Conservation (phyloP, 2,888 invertebrate genomes). For the Ornithoptera alexandrae region DNA sequence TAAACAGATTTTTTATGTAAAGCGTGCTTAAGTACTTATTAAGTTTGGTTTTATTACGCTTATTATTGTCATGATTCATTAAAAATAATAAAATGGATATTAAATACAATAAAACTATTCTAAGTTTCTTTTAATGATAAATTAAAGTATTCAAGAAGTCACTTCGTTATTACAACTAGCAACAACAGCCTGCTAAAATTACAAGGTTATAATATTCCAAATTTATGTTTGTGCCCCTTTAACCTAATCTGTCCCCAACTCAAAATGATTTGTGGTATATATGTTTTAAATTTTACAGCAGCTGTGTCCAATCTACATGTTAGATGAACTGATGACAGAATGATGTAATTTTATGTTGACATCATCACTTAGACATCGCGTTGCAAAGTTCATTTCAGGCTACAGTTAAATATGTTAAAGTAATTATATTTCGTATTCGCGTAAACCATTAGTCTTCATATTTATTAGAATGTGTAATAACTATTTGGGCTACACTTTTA, state of each 20-base stretch:
- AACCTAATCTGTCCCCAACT: constrained; percentile 9
- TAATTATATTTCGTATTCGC: constrained; percentile 22
- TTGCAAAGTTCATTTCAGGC: constrained; percentile 45
- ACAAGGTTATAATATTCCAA: neutral
- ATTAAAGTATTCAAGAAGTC: neutral
- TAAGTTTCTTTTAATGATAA: no score
- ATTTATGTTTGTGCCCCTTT: constrained; percentile 5
- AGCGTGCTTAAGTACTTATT: no score
- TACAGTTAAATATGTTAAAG: constrained; percentile 37
- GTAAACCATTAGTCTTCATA: constrained; percentile 4
- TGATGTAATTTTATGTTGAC: constrained; percentile 55
- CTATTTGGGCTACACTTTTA: constrained; percentile 1
- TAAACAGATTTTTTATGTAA: no score
- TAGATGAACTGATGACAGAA: constrained; percentile 31
- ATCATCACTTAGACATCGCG: constrained; percentile 46
- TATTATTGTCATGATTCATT: no score
- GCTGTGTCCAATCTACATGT: constrained; percentile 18
- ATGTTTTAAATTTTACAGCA: constrained; percentile 26
- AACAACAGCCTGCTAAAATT: neutral
- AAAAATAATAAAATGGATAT: no score
- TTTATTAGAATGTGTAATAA: constrained; percentile 8
- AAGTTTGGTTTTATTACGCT: no score
- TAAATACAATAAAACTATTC: no score
- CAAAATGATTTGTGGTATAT: constrained; percentile 15
- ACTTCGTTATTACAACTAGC: neutral